Evolutionary conservation across 2,888 invertebrate genomes (phyloP).

Genomic region (Bombyx huttoni): DNA sequence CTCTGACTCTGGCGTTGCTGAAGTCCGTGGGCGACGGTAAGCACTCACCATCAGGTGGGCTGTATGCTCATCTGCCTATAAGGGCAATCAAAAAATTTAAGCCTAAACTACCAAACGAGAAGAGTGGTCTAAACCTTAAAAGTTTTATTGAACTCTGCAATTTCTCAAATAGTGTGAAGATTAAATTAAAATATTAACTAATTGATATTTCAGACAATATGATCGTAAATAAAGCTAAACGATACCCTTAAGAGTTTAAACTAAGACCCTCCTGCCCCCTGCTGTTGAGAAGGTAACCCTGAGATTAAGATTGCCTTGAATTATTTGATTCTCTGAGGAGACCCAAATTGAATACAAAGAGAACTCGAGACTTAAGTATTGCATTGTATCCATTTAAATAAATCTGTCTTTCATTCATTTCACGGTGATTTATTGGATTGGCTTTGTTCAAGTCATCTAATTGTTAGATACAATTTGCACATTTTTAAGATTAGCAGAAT

Average conservation of each 20-base stretch:
- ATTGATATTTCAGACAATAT: neutral
- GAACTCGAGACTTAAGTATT: conserved; percentile 15
- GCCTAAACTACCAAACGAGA: too few species aligned
- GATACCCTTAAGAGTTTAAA: neutral
- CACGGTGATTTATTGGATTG: neutral
- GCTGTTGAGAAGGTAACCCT: conserved; percentile 10
- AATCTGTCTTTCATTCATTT: neutral
- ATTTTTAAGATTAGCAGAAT: neutral
- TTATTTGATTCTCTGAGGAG: conserved; percentile 15
- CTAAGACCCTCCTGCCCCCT: conserved; percentile 8
- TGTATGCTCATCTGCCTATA: too few species aligned
- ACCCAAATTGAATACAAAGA: conserved; percentile 25
- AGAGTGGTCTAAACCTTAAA: neutral
- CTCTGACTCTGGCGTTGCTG: too few species aligned
- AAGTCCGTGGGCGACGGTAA: too few species aligned
- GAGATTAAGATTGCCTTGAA: conserved; percentile 23
- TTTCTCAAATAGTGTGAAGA: neutral
- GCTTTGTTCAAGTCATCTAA: neutral
- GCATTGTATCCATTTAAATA: conserved; percentile 23
- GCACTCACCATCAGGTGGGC: too few species aligned
- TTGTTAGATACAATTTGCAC: conserved; percentile 1
- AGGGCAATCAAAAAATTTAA: too few species aligned
- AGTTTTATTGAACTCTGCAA: neutral
- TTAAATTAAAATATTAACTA: neutral
- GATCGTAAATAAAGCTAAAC: neutral